Percentiles rank a stretch among this genome's conserved stretches.
Conservation (phyloP, 2,797 vertebrate species). For the Oreonectes daqikongensis region DNA sequence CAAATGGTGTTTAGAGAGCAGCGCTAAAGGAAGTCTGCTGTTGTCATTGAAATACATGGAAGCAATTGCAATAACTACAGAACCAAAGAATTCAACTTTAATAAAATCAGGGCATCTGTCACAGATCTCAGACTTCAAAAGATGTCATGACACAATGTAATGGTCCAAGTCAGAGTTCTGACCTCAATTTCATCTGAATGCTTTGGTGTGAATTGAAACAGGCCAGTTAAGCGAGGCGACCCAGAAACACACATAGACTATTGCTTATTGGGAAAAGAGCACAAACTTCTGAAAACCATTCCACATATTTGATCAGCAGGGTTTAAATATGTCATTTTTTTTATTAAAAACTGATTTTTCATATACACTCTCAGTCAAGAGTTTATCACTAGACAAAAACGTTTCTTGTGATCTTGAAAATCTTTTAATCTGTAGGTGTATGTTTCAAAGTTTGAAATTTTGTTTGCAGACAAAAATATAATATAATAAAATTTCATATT, state of each 20-base stretch:
- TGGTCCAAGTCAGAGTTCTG: not conserved
- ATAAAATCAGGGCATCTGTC: not conserved
- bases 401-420: too few species aligned
- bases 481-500: too few species aligned
- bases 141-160: not conserved
- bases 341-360: too few species aligned
- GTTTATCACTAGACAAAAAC: too few species aligned
- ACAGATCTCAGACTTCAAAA: not conserved
- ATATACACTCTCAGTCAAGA: too few species aligned
- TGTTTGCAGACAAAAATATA: too few species aligned
- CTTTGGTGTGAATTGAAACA: slow-evolving; percentile 1
- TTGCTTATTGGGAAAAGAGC: not conserved
- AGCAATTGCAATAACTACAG: not conserved
- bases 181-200: slow-evolving; percentile 2
- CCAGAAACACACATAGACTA: slow-evolving; percentile 12
- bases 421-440: too few species aligned
- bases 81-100: not conserved
- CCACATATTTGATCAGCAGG: not conserved
- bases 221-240: not conserved
- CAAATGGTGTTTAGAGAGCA: slow-evolving; percentile 10
- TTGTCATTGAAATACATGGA: slow-evolving; percentile 31
- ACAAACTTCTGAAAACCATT: not conserved
- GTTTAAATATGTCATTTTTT: too few species aligned
- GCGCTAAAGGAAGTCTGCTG: not conserved
- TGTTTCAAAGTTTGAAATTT: too few species aligned